These are phyloP conservation scores for Chaitophorus viminalis DNA, from an alignment of 2,888 invertebrate genomes.

Conservation along the genomic window DNA sequence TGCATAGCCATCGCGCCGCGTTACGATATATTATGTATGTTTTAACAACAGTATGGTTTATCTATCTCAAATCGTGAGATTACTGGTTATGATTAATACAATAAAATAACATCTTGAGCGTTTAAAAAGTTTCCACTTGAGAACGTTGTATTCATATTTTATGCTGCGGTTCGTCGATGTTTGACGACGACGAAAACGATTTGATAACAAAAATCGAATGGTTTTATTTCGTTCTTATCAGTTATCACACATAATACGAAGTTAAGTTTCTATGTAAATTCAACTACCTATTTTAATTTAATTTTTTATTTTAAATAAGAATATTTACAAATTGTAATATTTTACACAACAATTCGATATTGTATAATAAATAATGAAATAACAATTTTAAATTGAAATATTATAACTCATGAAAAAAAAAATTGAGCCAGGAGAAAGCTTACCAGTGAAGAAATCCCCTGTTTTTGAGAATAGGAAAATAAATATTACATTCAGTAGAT, in stretches of 20 bases:
- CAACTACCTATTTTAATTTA: no score
- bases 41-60: not conserved
- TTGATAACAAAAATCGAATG: not conserved
- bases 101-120: not conserved
- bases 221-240: not conserved
- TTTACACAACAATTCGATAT: no score
- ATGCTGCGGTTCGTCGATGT: not conserved
- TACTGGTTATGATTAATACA: not conserved
- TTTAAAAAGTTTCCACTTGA: not conserved
- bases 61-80: not conserved
- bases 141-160: not conserved
- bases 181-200: not conserved
- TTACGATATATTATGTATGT: not conserved
- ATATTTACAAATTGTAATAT: no score
- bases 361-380: no score
- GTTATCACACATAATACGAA: not conserved
- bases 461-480: no score
- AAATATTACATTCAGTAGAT: no score
- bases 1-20: conserved; percentile 34
- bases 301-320: no score
- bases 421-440: no score
- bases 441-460: no score
- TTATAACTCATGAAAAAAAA: no score
- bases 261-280: not conserved
- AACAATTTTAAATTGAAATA: no score